Base-by-base conservation (phyloP, 2,113 vertebrate species). In the Corythornis cristatus region DNA sequence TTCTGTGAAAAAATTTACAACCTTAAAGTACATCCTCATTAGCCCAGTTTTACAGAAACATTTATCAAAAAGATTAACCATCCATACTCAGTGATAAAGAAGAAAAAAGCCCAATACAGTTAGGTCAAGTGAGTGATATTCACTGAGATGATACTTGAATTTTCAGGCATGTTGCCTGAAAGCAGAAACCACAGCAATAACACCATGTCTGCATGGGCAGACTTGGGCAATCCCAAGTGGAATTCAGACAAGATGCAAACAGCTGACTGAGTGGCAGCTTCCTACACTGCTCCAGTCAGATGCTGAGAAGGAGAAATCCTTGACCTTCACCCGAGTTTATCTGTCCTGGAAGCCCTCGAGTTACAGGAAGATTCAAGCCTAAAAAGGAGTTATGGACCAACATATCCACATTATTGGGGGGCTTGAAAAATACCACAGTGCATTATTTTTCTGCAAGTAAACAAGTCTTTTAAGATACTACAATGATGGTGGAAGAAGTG, bases 371-470 rank as follows among this genome's bases (percentile, higher is more conserved):
- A 70, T 40, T 57, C 15, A 57, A 26, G 19, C 7, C 35, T 29
- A 73, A 61, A 56, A 54, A 3, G 33, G 17, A 76, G 11, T 29
- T 80, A 40, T 1, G 11, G 13, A 68, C 40, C 37, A 65, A 61
- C 22, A 70, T 12, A 57, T 1, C 2, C n/a, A 48, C 1, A 1
- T 35, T 35, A 73, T 18, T 13, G 7, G 9, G 7, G 7, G 5
- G 12, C 10, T 23, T 75, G 61, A 85, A 81, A 82, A 73, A 19
- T 31, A 23, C 8, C 6, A 61, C 14, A 60, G 5, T 8, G 4
- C 13, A 15, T 31, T 70, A 83, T 64, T 31, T 65, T 33, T 61
- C 35, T 57, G 25, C 28, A 70, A 60, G 17, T 70, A 62, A 57
- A 48, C 23, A 7, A 18, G 0, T 0, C 61, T 22, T 46, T 80